A percentile compares a stretch with the other conserved stretches of the same genome.
Conservation (phyloP, 2,888 invertebrate species). For the Leucania comma region DNA sequence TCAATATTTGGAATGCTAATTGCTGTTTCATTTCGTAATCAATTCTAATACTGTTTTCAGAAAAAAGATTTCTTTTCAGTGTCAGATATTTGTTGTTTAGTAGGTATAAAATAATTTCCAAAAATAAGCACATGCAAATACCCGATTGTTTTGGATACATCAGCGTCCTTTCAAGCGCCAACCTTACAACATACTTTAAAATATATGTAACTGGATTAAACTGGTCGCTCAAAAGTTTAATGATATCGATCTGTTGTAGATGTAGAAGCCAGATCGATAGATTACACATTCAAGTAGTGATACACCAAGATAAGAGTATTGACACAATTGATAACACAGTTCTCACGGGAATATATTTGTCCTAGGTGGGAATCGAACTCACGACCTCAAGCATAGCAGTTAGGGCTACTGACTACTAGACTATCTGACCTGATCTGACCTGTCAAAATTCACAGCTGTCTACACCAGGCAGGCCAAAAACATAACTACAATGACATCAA, state of each 20-base stretch:
- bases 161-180: not conserved
- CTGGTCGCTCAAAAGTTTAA: not conserved
- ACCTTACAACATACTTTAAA: not conserved
- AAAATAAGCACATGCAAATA: too few relatives aligned
- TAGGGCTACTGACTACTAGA: too few relatives aligned
- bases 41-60: too few relatives aligned
- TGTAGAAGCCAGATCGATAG: constrained; percentile 18
- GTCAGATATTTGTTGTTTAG: too few relatives aligned
- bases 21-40: too few relatives aligned
- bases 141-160: not conserved
- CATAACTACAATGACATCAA: too few relatives aligned
- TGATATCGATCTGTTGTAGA: not conserved
- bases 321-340: constrained; percentile 18
- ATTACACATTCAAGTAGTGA: constrained; percentile 11
- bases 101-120: too few relatives aligned
- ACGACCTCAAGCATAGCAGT: too few relatives aligned
- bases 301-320: constrained; percentile 16
- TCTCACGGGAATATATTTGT: constrained; percentile 28
- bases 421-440: too few relatives aligned
- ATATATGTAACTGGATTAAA: not conserved
- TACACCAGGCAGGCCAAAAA: not conserved
- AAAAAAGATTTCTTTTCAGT: too few relatives aligned
- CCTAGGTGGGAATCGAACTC: too few relatives aligned
- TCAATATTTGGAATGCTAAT: too few relatives aligned
- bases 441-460: not conserved